Evolutionary conservation across 2,888 invertebrate species (phyloP).

Genomic region (Xestia c-nigrum): DNA sequence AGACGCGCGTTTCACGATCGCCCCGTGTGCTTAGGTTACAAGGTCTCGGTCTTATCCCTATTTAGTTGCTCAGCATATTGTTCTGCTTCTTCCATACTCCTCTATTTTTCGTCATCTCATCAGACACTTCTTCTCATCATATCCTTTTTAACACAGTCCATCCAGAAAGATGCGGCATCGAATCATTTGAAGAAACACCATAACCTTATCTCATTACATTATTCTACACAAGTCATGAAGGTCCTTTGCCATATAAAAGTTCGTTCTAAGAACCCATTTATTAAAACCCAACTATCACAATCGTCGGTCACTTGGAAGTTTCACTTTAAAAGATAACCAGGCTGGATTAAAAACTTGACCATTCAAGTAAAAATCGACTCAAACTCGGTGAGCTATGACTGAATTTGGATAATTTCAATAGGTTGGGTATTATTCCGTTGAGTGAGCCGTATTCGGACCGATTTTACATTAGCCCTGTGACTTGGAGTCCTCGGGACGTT

Average conservation of each 20-base stretch:
- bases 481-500: conserved; percentile 52
- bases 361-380: conserved; percentile 15
- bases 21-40: too few relatives aligned
- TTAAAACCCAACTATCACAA: conserved; percentile 18
- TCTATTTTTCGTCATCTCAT: too few relatives aligned
- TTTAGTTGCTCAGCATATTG: too few relatives aligned
- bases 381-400: neutral
- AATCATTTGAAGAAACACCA: neutral
- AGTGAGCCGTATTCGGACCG: conserved; percentile 39
- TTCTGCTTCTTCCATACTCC: too few relatives aligned
- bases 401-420: conserved; percentile 19
- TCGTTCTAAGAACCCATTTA: conserved; percentile 2
- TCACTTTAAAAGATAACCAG: conserved; percentile 20
- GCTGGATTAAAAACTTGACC: conserved; percentile 9
- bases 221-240: neutral
- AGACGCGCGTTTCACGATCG: too few relatives aligned
- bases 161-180: neutral
- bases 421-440: conserved; percentile 36
- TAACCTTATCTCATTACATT: neutral
- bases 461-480: conserved; percentile 51
- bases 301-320: conserved; percentile 24
- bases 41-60: too few relatives aligned
- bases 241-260: neutral
- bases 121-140: too few relatives aligned
- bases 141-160: too few relatives aligned